Base-by-base conservation (phyloP, 2,797 vertebrate species). In the Cynodonichthys magdalenae region DNA sequence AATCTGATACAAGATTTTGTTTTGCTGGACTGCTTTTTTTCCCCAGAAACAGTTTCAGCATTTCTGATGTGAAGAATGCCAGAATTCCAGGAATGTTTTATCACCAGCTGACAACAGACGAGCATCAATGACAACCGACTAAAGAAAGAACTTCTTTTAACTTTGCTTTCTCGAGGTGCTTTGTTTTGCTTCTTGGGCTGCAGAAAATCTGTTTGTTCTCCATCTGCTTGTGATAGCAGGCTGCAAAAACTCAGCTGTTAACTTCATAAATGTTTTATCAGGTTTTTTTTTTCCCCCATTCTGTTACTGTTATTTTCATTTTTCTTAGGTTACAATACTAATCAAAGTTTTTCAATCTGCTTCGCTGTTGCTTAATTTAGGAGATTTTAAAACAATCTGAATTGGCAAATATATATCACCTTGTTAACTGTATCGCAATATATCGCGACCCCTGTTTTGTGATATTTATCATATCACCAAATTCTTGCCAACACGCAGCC, bases 41-140 rank as follows among this genome's bases (percentile, higher is more conserved):
- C 24, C 48, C 52, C 36, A 27, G 31, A 59, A 71, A 60, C 55
- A 44, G 68, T 48, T 45, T 53, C 49, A 34, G 31, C 44, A 24
- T 52, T 14, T 39, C 20, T 36, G 28, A 49, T n/a, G 19, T n/a
- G 45, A 19, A 49, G 50, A 53, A 44, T 17, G 34, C 45, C 42
- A 20, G 4, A 29, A 34, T 5, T 24, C 8, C 14, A 15, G 12
- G 44, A 50, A 18, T 12, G n/a, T 42, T 47, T 20, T 28, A 20
- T 31, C 53, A 55, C n/a, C 44, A 51, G 10, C 27, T 24, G 55
- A 55, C 49, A 50, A 31, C 29, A 31, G 46, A 51, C 15, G 28
- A 19, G 18, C 48, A 52, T 44, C 10, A 45, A 27, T 15, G 36
- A 12, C 14, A 10, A 59, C 50, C 20, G 6, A 39, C 14, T 28